These are phyloP conservation scores for Etheostoma spectabile DNA, from an alignment of 2,113 vertebrate genomes.

Conservation along the genomic window DNA sequence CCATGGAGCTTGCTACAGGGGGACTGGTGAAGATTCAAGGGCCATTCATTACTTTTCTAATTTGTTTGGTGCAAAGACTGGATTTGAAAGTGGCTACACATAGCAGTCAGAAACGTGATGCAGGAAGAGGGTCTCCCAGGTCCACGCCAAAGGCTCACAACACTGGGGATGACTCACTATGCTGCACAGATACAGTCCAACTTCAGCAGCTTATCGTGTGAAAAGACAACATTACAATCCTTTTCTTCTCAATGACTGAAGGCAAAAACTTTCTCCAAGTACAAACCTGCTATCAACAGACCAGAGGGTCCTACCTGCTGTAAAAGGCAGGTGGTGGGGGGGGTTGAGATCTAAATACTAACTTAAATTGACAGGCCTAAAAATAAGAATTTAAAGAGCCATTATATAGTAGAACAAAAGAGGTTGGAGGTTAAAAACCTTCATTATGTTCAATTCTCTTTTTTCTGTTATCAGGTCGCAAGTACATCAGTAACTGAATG, in stretches of 20 bases:
- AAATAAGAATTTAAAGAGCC: constrained; percentile 55
- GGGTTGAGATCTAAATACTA: constrained; percentile 44
- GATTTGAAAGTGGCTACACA: constrained; percentile 32
- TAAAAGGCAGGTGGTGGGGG: background rate
- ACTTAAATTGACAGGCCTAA: constrained; percentile 59
- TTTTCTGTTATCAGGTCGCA: constrained; percentile 38
- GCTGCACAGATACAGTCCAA: constrained; percentile 30
- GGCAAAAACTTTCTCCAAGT: constrained; percentile 39
- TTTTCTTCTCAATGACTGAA: constrained; percentile 45
- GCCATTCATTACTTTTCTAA: constrained; percentile 19
- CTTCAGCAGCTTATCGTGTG: constrained; percentile 38
- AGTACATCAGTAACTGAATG: constrained; percentile 17
- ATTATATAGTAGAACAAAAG: constrained; percentile 61
- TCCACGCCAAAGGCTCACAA: constrained; percentile 42
- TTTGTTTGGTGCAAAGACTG: constrained; percentile 4
- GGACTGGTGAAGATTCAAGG: constrained; percentile 16
- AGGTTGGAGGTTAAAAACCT: constrained; percentile 53
- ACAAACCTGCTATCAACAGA: constrained; percentile 21
- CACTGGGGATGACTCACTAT: constrained; percentile 41
- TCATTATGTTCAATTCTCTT: constrained; percentile 33
- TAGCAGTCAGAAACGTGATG: background rate
- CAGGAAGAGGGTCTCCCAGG: constrained; percentile 41
- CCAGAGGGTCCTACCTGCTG: background rate
- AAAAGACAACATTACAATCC: constrained; percentile 50
- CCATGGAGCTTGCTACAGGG: constrained; percentile 22